Evolutionary conservation across 2,797 vertebrate genomes (phyloP), one percentile per base, ranked within the genome.

Genomic region (Geotria australis): DNA sequence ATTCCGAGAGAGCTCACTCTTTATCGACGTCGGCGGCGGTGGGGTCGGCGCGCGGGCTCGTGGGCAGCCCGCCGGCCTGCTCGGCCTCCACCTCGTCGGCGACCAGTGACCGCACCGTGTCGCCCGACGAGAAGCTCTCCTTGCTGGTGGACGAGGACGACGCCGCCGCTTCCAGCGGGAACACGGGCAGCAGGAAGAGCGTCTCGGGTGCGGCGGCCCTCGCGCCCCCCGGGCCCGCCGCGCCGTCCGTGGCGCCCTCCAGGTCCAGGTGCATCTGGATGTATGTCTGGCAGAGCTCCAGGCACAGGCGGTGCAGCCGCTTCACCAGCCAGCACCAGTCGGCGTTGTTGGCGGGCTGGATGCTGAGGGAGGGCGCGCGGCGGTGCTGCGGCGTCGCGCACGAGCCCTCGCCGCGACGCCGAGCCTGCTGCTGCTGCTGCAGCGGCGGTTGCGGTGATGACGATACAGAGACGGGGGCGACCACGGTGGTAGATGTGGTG

Each of bases 301-400:
- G 74, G 66, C 81, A 85, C 58, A 94, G 76, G 62, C 88, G 85
- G 68, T 93, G 80, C 48, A 98, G 79, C 7, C 85, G 68, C 63
- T 78, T 81, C 62, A 95, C 77, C 55, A 98, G 73, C 91, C 89
- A 96, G 3, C 73, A 79, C 85, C 89, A 95, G 70, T 98, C 89
- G 0, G 78, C 74, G 3, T 79, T 72, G 69, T 83, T 81, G 59
- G 74, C 48, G 0, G 85, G 86, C 65, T 84, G 84, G 8, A 78
- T 77, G 1, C 85, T 85, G 53, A 85, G 71, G 0, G 82, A 85
- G 0, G 84, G 80, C 64, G 79, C 63, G 4, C 77, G 73, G 2
- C 75, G 70, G 15, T 79, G 69, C 85, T 85, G 89, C 58, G 77
- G 79, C 1, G 83, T 72, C 63, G 5, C 24, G 38, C 4, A 24